A percentile compares a stretch with the other conserved stretches of the same genome.
These are phyloP conservation scores for Oryzias woworae DNA, from an alignment of 2,113 vertebrate genomes.

Conservation along the genomic window DNA sequence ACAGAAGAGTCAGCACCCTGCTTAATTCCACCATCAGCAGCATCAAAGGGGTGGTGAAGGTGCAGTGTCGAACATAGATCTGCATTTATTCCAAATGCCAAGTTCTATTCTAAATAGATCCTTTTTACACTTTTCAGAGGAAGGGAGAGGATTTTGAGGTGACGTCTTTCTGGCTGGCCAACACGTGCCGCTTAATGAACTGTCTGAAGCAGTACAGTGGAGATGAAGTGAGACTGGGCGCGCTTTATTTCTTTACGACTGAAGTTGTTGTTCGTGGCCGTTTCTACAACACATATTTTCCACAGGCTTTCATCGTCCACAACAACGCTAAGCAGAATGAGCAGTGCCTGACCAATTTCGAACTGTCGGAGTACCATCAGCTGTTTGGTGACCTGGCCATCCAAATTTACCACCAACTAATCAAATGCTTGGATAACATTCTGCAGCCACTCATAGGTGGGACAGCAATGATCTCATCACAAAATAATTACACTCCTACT, in stretches of 20 bases:
- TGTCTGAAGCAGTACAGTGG: slow-evolving; percentile 97
- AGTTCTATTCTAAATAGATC: not conserved
- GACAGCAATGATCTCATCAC: not conserved
- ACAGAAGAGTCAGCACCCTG: slow-evolving; percentile 87
- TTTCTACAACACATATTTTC: not conserved
- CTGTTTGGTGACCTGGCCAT: slow-evolving; percentile 91
- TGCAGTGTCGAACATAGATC: slow-evolving; percentile 39
- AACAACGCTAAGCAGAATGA: slow-evolving; percentile 92
- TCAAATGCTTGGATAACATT: slow-evolving; percentile 87
- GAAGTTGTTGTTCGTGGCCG: not conserved
- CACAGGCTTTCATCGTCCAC: slow-evolving; percentile 81
- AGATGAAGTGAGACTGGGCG: slow-evolving; percentile 81
- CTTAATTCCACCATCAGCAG: slow-evolving; percentile 91
- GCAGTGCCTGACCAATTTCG: slow-evolving; percentile 94
- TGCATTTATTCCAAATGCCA: not conserved
- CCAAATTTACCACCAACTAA: slow-evolving; percentile 95
- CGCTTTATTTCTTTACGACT: not conserved
- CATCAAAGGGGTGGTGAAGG: slow-evolving; percentile 96
- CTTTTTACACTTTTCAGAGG: slow-evolving; percentile 77
- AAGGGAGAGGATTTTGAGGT: slow-evolving; percentile 89
- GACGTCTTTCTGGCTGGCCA: slow-evolving; percentile 96
- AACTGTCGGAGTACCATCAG: slow-evolving; percentile 92
- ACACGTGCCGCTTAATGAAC: slow-evolving; percentile 90
- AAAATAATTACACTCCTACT: not conserved
- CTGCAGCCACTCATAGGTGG: slow-evolving; percentile 94